Percentiles rank a stretch among this genome's conserved stretches.
Conservation (phyloP, 2,797 vertebrate genomes). For the Pantherophis vulpinus region DNA sequence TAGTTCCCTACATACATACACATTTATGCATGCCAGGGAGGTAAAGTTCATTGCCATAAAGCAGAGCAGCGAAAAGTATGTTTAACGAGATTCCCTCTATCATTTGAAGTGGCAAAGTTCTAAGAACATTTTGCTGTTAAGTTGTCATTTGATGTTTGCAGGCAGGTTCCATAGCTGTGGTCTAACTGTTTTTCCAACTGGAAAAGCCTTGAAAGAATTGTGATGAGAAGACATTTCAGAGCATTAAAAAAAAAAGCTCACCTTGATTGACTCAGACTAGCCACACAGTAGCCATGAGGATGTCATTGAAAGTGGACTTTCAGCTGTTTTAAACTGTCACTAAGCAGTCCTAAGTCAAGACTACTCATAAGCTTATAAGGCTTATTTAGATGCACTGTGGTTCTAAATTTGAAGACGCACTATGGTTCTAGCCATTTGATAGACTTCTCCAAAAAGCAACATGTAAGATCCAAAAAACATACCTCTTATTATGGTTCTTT, state of each 20-base stretch:
- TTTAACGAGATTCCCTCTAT: background rate
- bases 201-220: background rate
- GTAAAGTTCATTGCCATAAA: background rate
- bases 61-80: background rate
- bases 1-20: background rate
- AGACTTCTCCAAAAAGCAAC: background rate
- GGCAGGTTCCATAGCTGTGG: background rate
- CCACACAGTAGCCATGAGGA: background rate
- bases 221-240: background rate
- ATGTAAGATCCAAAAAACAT: background rate
- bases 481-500: background rate
- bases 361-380: background rate
- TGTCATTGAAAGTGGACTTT: background rate
- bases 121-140: background rate
- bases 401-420: background rate
- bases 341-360: background rate
- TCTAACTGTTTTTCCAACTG: background rate
- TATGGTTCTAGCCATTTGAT: background rate
- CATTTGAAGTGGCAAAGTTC: background rate
- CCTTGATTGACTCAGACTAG: background rate
- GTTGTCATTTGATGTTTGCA: background rate
- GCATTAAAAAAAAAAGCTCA: background rate
- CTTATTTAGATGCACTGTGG: background rate
- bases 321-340: background rate
- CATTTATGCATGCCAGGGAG: background rate